Percentiles rank a stretch among this genome's conserved stretches.
These are phyloP conservation scores for Equus quagga DNA, from an alignment of 2,113 vertebrate genomes.

Conservation along the genomic window DNA sequence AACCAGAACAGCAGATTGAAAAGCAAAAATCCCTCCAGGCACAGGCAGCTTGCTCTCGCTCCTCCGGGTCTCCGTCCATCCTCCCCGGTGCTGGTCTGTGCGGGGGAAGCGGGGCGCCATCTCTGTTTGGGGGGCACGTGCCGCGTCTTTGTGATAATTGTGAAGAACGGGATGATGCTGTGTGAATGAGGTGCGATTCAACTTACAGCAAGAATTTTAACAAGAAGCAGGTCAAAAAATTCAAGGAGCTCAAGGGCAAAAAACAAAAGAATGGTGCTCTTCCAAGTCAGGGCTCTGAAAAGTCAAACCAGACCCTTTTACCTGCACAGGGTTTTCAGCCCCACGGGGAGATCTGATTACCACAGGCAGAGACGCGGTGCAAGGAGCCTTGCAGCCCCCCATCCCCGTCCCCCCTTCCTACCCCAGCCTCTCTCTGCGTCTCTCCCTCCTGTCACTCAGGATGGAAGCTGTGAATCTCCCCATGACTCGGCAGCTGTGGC, in stretches of 20 bases:
- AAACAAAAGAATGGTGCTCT: background rate
- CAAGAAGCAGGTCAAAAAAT: background rate
- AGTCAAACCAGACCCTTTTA: too few species aligned
- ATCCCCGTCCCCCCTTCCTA: accelerated
- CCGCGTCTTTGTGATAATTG: accelerated
- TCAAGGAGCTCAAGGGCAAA: background rate
- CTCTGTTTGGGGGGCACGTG: accelerated
- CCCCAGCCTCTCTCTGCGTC: background rate
- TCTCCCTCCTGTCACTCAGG: background rate
- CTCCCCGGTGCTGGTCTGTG: too few species aligned
- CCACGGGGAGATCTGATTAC: background rate
- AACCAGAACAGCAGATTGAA: background rate
- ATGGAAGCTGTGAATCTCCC: background rate
- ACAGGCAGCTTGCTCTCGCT: too few species aligned
- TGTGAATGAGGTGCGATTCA: background rate
- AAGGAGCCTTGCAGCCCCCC: background rate
- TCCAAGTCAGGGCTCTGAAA: background rate
- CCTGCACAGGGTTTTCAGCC: too few species aligned
- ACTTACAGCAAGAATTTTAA: too few species aligned
- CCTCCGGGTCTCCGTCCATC: accelerated
- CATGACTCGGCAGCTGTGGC: accelerated
- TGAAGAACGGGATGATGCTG: background rate
- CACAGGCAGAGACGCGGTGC: background rate
- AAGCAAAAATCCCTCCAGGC: too few species aligned
- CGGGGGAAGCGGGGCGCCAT: too few species aligned